Conservation (phyloP, 2,113 vertebrate species). For the Chloropsis cyanopogon region DNA sequence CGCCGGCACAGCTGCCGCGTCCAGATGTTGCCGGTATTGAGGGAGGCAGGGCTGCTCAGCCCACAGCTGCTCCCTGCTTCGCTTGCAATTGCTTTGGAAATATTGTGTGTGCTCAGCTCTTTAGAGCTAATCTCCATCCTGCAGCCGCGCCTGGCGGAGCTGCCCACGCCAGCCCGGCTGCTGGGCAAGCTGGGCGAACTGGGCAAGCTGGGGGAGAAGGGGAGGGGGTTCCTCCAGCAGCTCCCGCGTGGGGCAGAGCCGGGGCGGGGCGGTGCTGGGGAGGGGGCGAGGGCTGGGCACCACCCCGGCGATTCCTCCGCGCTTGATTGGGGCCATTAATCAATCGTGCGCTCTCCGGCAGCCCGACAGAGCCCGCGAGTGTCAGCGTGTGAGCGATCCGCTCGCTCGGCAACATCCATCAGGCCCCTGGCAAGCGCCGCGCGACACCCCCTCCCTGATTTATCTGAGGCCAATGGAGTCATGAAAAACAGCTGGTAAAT, state of each 20-base stretch:
- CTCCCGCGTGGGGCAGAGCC: accelerated
- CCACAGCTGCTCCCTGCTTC: conserved; percentile 55
- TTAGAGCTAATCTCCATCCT: background rate
- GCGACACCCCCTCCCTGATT: conserved; percentile 52
- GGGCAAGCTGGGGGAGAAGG: background rate
- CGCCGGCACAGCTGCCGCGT: conserved; percentile 15
- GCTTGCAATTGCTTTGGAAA: conserved; percentile 39
- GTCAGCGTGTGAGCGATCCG: conserved; percentile 32
- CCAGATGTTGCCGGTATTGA: conserved; percentile 53
- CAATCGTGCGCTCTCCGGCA: background rate
- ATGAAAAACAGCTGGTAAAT: conserved; percentile 69
- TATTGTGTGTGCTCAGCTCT: conserved; percentile 37
- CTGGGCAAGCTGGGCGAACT: background rate
- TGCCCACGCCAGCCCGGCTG: background rate
- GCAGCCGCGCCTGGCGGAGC: background rate
- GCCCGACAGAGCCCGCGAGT: background rate
- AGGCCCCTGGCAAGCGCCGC: conserved; percentile 9
- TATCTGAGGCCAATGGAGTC: conserved; percentile 65
- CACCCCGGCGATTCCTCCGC: background rate
- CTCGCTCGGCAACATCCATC: conserved; percentile 48
- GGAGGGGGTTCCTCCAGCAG: accelerated
- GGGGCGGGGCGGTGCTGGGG: background rate
- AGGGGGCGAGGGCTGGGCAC: background rate
- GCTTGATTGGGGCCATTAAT: conserved; percentile 46
- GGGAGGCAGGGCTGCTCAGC: conserved; percentile 37